Percentiles rank a stretch among this genome's conserved stretches.
Evolutionary conservation across 2,113 vertebrate species (phyloP).

Genomic region (Probosciger aterrimus): DNA sequence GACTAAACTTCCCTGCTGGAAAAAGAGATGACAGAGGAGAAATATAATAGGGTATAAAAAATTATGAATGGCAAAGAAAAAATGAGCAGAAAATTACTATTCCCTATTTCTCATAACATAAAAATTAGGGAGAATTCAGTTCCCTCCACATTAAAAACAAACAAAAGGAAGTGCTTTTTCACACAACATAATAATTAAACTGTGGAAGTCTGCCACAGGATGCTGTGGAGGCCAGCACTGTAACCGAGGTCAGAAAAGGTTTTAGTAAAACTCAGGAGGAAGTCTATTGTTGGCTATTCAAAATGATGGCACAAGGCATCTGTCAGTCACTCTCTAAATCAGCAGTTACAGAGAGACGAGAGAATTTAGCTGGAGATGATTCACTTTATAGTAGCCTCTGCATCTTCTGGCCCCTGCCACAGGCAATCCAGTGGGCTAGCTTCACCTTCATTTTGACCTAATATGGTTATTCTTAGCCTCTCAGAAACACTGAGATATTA

Average conservation of each 20-base stretch:
- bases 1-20: not conserved
- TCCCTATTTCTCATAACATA: not conserved
- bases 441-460: not conserved
- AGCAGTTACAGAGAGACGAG: not conserved
- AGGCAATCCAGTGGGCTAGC: not conserved
- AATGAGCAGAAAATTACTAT: constrained; percentile 21
- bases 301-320: not conserved
- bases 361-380: not conserved
- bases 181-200: not conserved
- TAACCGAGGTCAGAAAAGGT: constrained; percentile 10
- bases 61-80: not conserved
- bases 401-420: not conserved
- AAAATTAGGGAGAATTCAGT: not conserved
- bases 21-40: not conserved
- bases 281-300: not conserved
- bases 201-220: constrained; percentile 6
- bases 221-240: not conserved
- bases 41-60: not conserved
- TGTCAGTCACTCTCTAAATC: not conserved
- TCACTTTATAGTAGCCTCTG: not conserved
- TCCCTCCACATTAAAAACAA: not conserved
- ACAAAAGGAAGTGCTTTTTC: constrained; percentile 29
- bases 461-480: not conserved
- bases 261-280: not conserved
- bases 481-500: not conserved